These are phyloP conservation scores for Centruroides sculpturatus DNA, from an alignment of 1,140 invertebrate species.

Conservation along the genomic window DNA sequence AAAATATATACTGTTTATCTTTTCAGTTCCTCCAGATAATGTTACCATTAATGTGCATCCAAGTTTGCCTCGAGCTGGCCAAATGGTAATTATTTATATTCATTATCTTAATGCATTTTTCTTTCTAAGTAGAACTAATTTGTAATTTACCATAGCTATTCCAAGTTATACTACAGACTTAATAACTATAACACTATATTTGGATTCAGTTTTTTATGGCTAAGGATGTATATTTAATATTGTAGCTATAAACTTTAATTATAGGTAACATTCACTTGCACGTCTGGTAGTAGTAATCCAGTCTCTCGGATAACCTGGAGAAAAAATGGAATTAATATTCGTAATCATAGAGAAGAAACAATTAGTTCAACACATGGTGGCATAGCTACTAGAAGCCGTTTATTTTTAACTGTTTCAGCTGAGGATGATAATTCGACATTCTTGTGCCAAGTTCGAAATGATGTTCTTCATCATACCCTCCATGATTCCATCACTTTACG, in stretches of 20 bases:
- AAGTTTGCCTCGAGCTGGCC: slow-evolving; percentile 54
- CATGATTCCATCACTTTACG: slow-evolving; percentile 73
- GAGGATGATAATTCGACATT: slow-evolving; percentile 73
- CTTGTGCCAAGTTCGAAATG: slow-evolving; percentile 82
- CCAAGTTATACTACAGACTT: no score
- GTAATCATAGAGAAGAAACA: slow-evolving; percentile 46
- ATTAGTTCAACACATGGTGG: slow-evolving; percentile 66
- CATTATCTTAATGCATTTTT: no score
- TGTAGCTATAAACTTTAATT: not conserved
- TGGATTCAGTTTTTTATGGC: no score
- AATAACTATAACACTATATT: no score
- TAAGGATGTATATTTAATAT: no score
- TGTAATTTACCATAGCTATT: no score
- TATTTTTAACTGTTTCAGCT: slow-evolving; percentile 62
- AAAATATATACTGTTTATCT: not conserved
- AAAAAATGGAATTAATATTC: slow-evolving; percentile 60
- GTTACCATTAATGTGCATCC: slow-evolving; percentile 69
- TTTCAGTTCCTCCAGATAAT: slow-evolving; percentile 64
- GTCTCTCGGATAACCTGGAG: slow-evolving; percentile 81
- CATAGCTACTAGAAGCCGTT: slow-evolving; percentile 58
- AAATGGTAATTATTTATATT: slow-evolving; percentile 35
- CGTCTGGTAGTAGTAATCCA: slow-evolving; percentile 83
- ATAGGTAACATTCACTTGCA: slow-evolving; percentile 53
- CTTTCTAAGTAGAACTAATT: no score
- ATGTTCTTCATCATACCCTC: slow-evolving; percentile 59